Conservation (phyloP, 1,140 invertebrate genomes). For the Lanistes nyassanus region DNA sequence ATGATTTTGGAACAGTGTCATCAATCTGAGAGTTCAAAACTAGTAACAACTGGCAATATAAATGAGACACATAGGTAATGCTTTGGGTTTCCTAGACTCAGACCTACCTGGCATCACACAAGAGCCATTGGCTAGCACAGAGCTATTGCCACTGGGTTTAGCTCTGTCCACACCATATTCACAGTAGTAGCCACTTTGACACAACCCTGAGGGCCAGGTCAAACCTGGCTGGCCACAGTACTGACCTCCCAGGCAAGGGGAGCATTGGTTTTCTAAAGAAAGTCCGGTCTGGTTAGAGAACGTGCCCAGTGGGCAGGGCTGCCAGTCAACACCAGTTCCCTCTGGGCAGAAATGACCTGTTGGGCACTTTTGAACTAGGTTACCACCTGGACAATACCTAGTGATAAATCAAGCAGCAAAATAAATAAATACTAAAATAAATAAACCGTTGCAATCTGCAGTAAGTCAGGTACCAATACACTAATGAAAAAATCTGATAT, state of each 20-base stretch:
- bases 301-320: conserved; percentile 59
- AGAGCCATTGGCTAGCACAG: conserved; percentile 34
- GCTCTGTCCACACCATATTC: conserved; percentile 58
- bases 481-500: too few relatives aligned
- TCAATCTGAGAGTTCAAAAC: too few relatives aligned
- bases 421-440: too few relatives aligned
- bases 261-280: conserved; percentile 44
- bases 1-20: too few relatives aligned
- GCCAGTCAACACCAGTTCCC: conserved; percentile 58
- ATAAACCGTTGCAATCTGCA: too few relatives aligned
- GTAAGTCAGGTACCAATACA: too few relatives aligned
- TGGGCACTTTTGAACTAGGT: conserved; percentile 52
- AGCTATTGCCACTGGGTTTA: conserved; percentile 48
- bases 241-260: conserved; percentile 54
- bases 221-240: conserved; percentile 52
- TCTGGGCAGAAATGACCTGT: conserved; percentile 57
- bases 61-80: too few relatives aligned
- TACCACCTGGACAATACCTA: conserved; percentile 59
- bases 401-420: too few relatives aligned
- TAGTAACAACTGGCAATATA: too few relatives aligned
- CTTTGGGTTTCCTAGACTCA: background rate
- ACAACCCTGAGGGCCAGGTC: conserved; percentile 38
- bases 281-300: conserved; percentile 61
- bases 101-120: conserved; percentile 40
- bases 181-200: conserved; percentile 58